phyloP scores from a whole-genome alignment of 2,797 vertebrate species.

The Myioborus melanocephalus region DNA sequence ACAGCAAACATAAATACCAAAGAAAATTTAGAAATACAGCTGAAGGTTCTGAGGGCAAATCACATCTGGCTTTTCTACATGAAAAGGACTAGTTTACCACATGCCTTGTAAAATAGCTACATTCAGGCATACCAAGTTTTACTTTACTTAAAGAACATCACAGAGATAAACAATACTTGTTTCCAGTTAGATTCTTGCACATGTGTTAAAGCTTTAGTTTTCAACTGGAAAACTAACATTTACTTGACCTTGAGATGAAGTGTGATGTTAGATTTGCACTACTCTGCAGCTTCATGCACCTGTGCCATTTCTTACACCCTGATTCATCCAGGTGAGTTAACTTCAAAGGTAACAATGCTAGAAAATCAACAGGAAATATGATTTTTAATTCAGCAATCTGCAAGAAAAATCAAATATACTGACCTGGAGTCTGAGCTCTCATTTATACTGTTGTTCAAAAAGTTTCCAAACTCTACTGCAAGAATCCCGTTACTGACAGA shows the following conservation, averaged over 20 bases:
- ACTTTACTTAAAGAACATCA: not conserved
- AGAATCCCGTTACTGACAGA: slow-evolving; percentile 80
- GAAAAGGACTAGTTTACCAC: not conserved
- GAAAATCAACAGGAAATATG: not conserved
- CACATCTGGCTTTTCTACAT: not conserved
- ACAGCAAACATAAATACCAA: not conserved
- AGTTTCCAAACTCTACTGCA: slow-evolving; percentile 83
- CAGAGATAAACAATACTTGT: not conserved
- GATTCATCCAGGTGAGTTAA: not conserved
- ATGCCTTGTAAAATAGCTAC: not conserved
- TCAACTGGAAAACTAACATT: not conserved
- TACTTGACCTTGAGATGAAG: not conserved
- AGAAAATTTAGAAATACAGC: not conserved
- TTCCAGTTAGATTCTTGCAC: not conserved
- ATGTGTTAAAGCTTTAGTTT: not conserved
- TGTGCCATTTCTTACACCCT: not conserved
- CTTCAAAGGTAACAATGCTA: not conserved
- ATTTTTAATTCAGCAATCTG: not conserved
- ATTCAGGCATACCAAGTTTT: not conserved
- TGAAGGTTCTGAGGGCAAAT: not conserved
- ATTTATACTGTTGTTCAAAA: slow-evolving; percentile 79
- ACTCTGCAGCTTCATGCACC: not conserved
- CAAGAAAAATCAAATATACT: slow-evolving; percentile 51
- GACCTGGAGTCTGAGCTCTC: slow-evolving; percentile 80
- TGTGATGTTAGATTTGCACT: not conserved